Percentiles rank a stretch among this genome's conserved stretches.
Evolutionary conservation across 2,888 invertebrate species (phyloP).

Genomic region (Epistrophe eligans): DNA sequence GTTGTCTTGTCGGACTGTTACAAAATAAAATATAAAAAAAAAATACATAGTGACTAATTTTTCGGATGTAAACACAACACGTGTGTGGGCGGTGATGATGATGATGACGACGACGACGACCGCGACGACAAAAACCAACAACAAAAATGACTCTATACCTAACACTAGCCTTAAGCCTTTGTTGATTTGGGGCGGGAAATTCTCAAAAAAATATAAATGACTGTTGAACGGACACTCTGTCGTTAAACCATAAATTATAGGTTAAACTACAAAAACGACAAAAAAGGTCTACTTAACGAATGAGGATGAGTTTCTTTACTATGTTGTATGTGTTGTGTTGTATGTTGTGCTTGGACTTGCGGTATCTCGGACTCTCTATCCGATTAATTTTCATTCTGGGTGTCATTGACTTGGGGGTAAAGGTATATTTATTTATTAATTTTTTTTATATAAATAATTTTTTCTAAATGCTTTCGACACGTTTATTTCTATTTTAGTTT

Average conservation of each 20-base stretch:
- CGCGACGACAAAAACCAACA: background rate
- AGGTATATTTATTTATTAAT: constrained; percentile 3
- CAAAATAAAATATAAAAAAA: constrained; percentile 5
- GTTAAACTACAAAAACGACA: constrained; percentile 36
- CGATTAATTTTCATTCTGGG: constrained; percentile 55
- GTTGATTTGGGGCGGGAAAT: constrained; percentile 22
- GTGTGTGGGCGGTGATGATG: constrained; percentile 63
- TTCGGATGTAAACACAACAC: constrained; percentile 52
- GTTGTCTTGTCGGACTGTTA: background rate
- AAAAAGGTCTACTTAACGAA: constrained; percentile 12
- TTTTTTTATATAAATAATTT: background rate
- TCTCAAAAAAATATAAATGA: constrained; percentile 15
- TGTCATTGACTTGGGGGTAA: constrained; percentile 63
- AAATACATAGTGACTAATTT: constrained; percentile 61
- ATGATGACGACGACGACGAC: background rate
- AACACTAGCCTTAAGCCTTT: constrained; percentile 16
- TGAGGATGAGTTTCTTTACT: constrained; percentile 13
- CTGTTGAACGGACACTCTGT: constrained; percentile 32
- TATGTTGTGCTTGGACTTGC: background rate
- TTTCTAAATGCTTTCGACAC: constrained; percentile 54
- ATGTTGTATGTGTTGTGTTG: too few species aligned
- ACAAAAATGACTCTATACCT: background rate
- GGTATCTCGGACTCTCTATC: constrained; percentile 6
- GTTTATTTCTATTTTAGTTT: constrained; percentile 12
- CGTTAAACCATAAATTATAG: constrained; percentile 66